Base-by-base conservation (phyloP, 2,888 invertebrate species). In the Hemistola chrysoprasaria region DNA sequence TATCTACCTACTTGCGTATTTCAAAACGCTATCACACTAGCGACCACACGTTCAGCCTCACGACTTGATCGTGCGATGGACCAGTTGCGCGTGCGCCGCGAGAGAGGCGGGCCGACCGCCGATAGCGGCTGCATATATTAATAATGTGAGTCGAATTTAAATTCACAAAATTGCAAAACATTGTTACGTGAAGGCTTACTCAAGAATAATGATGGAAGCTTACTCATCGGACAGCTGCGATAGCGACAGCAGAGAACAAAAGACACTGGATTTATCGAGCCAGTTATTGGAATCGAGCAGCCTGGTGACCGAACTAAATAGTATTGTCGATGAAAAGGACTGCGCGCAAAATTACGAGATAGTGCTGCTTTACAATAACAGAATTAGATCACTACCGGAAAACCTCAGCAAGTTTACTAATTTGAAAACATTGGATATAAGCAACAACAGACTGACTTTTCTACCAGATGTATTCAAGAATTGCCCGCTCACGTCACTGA, bases 181-280 rank as follows among this genome's bases (percentile, higher is more conserved):
- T n/a, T n/a, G n/a, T n/a, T n/a, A n/a, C n/a, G n/a, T n/a, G n/a
- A n/a, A n/a, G n/a, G n/a, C n/a, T n/a, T n/a, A n/a, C n/a, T n/a
- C n/a, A n/a, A n/a, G n/a, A 43, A 35, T 35, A 51, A 76, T 62
- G 49, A 95, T 95, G 95, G 95, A 95, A 81, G 92, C 90, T 65
- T 95, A 95, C 73, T 95, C 95, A 36, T 95, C 95, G 22, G 95
- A 96, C 69, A 95, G 95, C 65, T 93, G 94, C 75, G 95, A 95
- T 64, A 94, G 94, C 71, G 95, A 95, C 69, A 91, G 91, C 58
- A 90, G 92, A 49, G 91, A 91, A 54, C 91, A 90, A 59, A 94
- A 93, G 80, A 93, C 94, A 16, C 81, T 96, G 43, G 94, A 96
- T 76, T 66, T 89, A 53, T 84, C 89, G 38, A 78, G 61, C 54